A percentile compares a stretch with the other conserved stretches of the same genome.
phyloP scores from a whole-genome alignment of 1,140 invertebrate species.

The Sipha flava region DNA sequence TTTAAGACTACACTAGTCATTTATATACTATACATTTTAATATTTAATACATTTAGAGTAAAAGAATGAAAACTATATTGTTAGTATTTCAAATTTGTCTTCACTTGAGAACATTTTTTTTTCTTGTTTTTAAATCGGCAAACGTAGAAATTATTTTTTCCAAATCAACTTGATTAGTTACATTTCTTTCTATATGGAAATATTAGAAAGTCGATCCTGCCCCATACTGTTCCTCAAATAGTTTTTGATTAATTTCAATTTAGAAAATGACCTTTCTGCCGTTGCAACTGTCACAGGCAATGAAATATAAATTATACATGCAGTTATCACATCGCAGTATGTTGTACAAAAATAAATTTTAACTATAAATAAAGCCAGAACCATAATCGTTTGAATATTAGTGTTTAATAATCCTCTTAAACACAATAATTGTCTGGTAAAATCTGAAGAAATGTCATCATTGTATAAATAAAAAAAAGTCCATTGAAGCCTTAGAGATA shows the following conservation, averaged over 20 bases:
- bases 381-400: not conserved
- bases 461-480: not conserved
- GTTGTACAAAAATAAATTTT: too few relatives aligned
- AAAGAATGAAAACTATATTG: too few relatives aligned
- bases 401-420: not conserved
- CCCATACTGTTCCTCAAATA: constrained; percentile 2
- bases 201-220: not conserved
- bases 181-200: not conserved
- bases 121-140: not conserved
- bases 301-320: not conserved
- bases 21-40: too few relatives aligned
- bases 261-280: constrained; percentile 19
- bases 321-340: not conserved
- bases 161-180: not conserved
- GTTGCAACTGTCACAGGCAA: not conserved
- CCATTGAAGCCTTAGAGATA: not conserved
- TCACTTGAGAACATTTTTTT: not conserved
- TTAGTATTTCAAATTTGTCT: too few relatives aligned
- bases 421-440: not conserved
- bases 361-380: too few relatives aligned
- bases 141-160: not conserved
- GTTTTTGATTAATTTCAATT: constrained; percentile 23
- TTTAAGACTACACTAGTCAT: too few relatives aligned
- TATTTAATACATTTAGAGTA: too few relatives aligned
- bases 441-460: not conserved